Evolutionary conservation across 2,113 vertebrate species (phyloP).

Genomic region (western clawed frog (Xenopus tropicalis)): DNA sequence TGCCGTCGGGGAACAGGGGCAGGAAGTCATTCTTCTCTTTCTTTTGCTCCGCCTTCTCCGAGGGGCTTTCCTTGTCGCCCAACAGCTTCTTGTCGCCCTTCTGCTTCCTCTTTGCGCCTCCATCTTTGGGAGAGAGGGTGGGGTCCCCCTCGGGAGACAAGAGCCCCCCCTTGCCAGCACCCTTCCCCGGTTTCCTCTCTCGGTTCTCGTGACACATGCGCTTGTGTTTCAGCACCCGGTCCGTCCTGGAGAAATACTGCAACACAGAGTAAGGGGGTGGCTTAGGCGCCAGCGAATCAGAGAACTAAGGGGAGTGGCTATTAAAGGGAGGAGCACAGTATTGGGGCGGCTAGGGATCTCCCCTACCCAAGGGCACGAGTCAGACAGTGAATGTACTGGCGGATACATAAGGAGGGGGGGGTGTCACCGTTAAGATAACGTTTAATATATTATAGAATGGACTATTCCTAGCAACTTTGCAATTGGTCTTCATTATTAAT

Average conservation of each 20-base stretch:
- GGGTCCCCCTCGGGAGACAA: slow-evolving; percentile 72
- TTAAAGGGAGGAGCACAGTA: no score
- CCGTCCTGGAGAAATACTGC: slow-evolving; percentile 94
- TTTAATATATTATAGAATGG: no score
- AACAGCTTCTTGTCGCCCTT: slow-evolving; percentile 77
- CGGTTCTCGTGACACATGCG: slow-evolving; percentile 98
- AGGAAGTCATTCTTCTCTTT: slow-evolving; percentile 80
- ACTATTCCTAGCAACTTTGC: no score
- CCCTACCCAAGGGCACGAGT: no score
- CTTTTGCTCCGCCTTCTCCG: slow-evolving; percentile 78
- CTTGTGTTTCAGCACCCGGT: slow-evolving; percentile 96
- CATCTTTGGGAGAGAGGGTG: slow-evolving; percentile 79
- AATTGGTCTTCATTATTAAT: no score
- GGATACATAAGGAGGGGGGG: no score
- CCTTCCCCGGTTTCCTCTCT: slow-evolving; percentile 84
- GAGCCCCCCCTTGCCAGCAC: slow-evolving; percentile 78
- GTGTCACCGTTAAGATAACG: no score
- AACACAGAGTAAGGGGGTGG: no score
- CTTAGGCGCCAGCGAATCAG: no score
- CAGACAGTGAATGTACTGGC: no score
- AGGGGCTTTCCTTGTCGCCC: slow-evolving; percentile 62
- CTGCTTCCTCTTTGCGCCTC: slow-evolving; percentile 93
- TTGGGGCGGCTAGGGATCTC: no score
- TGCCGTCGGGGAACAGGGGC: slow-evolving; percentile 80
- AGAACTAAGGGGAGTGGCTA: no score